Conservation (phyloP, 2,113 vertebrate species). For the Hippocampus comes region DNA sequence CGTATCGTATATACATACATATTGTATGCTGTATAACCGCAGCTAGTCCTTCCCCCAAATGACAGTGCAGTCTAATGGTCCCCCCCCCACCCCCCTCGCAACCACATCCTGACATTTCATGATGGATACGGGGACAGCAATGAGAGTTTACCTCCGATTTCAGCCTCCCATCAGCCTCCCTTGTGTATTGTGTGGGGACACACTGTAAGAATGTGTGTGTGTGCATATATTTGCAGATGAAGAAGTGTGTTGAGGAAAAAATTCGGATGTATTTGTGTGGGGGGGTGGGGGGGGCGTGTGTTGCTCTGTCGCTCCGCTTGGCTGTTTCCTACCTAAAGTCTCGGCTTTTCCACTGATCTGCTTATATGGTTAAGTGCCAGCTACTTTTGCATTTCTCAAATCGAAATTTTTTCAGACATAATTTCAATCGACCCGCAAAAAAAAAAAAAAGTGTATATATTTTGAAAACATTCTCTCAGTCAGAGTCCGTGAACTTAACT, state of each 20-base stretch:
- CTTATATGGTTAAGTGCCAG: slow-evolving; percentile 14
- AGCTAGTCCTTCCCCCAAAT: slow-evolving; percentile 18
- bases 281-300: not conserved
- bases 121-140: slow-evolving; percentile 41
- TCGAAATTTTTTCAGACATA: no score
- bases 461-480: not conserved
- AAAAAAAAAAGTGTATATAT: not conserved
- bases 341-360: slow-evolving; percentile 25
- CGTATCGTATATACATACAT: slow-evolving; percentile 38
- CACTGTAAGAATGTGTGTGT: slow-evolving; percentile 32
- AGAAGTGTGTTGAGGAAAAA: slow-evolving; percentile 12
- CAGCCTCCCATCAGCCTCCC: slow-evolving; percentile 35
- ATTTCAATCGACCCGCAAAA: not conserved
- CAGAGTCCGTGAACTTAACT: not conserved
- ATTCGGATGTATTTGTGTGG: no score
- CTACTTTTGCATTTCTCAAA: not conserved
- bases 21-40: slow-evolving; percentile 27
- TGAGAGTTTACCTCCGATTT: slow-evolving; percentile 42
- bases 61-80: slow-evolving; percentile 21
- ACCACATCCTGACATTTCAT: slow-evolving; percentile 47
- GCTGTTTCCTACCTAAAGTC: slow-evolving; percentile 35
- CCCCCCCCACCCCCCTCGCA: not conserved
- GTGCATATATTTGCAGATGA: slow-evolving; percentile 15
- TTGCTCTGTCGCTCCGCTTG: slow-evolving; percentile 25
- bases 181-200: slow-evolving; percentile 18